Percentiles rank a stretch among this genome's conserved stretches.
These are phyloP conservation scores for Danio jaintianensis DNA, from an alignment of 2,797 vertebrate species.

Conservation along the genomic window DNA sequence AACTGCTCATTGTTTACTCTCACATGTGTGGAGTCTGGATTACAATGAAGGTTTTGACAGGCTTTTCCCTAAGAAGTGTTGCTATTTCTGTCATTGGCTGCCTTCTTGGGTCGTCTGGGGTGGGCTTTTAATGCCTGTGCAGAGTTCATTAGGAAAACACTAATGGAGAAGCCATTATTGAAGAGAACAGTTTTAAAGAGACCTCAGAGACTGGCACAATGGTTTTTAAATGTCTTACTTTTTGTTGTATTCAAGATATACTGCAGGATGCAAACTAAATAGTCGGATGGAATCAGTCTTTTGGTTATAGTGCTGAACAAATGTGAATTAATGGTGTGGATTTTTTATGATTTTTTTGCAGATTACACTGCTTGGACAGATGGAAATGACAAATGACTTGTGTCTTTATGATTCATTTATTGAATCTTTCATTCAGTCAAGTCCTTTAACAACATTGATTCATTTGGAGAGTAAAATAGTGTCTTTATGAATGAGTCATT, in stretches of 20 bases:
- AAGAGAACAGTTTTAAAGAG: slow-evolving; percentile 18
- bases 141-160: slow-evolving; percentile 18
- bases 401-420: background rate
- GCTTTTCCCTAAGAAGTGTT: background rate
- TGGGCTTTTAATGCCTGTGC: background rate
- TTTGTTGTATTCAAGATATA: background rate
- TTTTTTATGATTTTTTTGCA: background rate
- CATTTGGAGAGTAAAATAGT: background rate
- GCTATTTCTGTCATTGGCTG: background rate
- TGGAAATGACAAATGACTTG: background rate
- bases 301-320: background rate
- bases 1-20: slow-evolving; percentile 10
- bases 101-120: background rate
- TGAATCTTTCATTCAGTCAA: background rate
- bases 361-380: background rate
- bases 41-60: slow-evolving; percentile 14
- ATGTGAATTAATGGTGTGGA: background rate
- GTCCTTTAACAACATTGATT: background rate
- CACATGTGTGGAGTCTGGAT: background rate
- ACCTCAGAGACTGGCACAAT: background rate
- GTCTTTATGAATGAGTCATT: background rate
- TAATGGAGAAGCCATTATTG: slow-evolving; percentile 23
- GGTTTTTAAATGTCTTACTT: background rate
- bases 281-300: background rate
- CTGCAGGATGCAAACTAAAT: background rate